Base-by-base conservation (phyloP, 2,797 vertebrate genomes). In the Neosilurus mollespiculum region DNA sequence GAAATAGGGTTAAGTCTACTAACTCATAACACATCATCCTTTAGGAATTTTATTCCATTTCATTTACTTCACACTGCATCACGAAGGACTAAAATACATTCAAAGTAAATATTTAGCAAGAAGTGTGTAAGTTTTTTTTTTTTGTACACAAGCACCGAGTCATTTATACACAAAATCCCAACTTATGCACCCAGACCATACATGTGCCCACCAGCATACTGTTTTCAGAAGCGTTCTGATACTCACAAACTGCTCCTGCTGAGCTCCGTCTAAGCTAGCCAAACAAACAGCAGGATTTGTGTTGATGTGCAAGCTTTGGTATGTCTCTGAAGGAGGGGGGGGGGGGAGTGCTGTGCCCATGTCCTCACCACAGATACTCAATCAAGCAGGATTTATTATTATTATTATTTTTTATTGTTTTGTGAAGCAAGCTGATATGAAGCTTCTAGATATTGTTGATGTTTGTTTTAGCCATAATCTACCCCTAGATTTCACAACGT, bases 211-310 rank as follows among this genome's bases (percentile, higher is more conserved):
- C 85, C 61, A 78, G 66, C 78, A 24, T 14, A 83, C 11, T 81
- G 78, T 58, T 71, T 81, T 65, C 26, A 78, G 78, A 79, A 71
- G 76, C 78, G 62, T 9, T 43, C 80, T 66, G 82, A 77, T 58
- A 56, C 54, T 22, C 34, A n/a, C 59, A 86, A 73, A 83, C 73
- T 70, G 37, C 65, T 73, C 80, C 83, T 76, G 75, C 84, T 78
- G 83, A 49, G 87, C 58, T 53, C 49, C 49, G 16, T 78, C 24
- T 37, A 14, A 16, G 3, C 75, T 69, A 22, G 56, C 62, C 77
- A 83, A 86, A 69, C 34, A 59, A 59, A 8, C 61, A 86, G 82
- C 76, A 56, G 76, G 80, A 24, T 49, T 24, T 24, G 43, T 65
- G 85, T 26, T 51, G 30, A 59, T 77, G 85, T 76, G 70, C 73